Conservation (phyloP, 2,113 vertebrate genomes). For the Pleuronectes platessa region DNA sequence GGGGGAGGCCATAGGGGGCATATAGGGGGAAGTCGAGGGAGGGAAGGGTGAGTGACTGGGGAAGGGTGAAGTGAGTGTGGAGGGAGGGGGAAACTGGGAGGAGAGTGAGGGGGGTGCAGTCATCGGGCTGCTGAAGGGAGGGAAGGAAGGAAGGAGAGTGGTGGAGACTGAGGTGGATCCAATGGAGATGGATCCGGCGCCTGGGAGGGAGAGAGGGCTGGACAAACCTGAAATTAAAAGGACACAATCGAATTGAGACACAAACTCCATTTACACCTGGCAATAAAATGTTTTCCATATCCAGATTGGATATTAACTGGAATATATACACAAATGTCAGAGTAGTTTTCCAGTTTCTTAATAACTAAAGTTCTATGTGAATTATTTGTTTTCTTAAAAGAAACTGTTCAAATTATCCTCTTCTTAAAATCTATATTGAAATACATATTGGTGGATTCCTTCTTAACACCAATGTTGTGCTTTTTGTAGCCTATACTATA, state of each 20-base stretch:
- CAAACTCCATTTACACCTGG: neutral
- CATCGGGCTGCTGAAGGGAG: constrained; percentile 75
- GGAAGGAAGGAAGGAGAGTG: constrained; percentile 65
- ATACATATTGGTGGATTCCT: too few species aligned
- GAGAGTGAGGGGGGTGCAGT: constrained; percentile 34
- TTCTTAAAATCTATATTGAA: neutral
- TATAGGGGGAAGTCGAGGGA: constrained; percentile 37
- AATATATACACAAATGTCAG: too few species aligned
- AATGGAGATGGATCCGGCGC: constrained; percentile 44
- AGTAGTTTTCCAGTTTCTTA: too few species aligned
- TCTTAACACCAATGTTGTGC: too few species aligned
- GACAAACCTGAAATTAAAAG: constrained; percentile 57
- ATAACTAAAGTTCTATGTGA: too few species aligned
- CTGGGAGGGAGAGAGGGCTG: constrained; percentile 51
- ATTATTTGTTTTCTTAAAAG: too few species aligned
- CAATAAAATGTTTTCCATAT: too few species aligned
- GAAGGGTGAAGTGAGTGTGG: constrained; percentile 57
- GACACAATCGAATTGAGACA: neutral
- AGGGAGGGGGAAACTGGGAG: constrained; percentile 40
- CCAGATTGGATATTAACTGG: too few species aligned
- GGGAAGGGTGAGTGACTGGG: constrained; percentile 45
- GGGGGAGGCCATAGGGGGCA: constrained; percentile 45
- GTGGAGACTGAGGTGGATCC: constrained; percentile 56
- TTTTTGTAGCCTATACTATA: neutral
- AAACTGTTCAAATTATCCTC: neutral